Base-by-base conservation (phyloP, 2,888 invertebrate species). In the Drosophila longiperda region DNA sequence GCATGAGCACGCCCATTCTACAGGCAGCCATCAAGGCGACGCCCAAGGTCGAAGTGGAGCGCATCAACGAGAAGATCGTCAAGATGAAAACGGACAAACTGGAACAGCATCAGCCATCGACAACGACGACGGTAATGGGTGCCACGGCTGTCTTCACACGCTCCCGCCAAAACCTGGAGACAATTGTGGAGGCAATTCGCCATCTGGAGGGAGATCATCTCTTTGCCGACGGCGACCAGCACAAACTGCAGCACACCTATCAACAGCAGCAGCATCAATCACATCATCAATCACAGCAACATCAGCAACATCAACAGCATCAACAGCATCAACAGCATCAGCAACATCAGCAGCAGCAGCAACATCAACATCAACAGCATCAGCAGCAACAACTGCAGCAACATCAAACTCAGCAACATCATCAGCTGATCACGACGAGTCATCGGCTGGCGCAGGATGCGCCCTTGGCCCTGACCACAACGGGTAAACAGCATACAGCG, bases 141-240 rank as follows among this genome's bases (percentile, higher is more conserved):
- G 75, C 50, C 58, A 76, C 76, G 17, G 75, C 81, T 2, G 76
- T 78, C 6, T 67, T 83, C 58, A 95, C 95, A 20, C 96, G 95
- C 66, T 98, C 98, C 75, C 96, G 98, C 64, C 98, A 98, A 93
- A 99, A 99, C 93, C 94, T 99, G 87, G 99, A 99, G 93, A 99
- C 99, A 17, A 99, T 99, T 82, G 98, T 99, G 45, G 99, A 99
- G 93, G 99, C 99, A 65, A 99, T 99, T 91, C 96, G 99, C 45
- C 99, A 99, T 92, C 94, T 99, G 82, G 99, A 99, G 93, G 99
- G 99, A 48, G 99, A 98, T 92, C 98, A 98, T 93, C 94, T 98
- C 91, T 98, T 98, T 93, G 95, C 96, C 78, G 98, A 98, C 89
- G 90, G 88, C 12, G 96, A 88, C 33, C 89, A 90, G 49, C 84